A percentile compares a stretch with the other conserved stretches of the same genome.
Conservation (phyloP, 2,797 vertebrate genomes). For the Margarornis squamiger region DNA sequence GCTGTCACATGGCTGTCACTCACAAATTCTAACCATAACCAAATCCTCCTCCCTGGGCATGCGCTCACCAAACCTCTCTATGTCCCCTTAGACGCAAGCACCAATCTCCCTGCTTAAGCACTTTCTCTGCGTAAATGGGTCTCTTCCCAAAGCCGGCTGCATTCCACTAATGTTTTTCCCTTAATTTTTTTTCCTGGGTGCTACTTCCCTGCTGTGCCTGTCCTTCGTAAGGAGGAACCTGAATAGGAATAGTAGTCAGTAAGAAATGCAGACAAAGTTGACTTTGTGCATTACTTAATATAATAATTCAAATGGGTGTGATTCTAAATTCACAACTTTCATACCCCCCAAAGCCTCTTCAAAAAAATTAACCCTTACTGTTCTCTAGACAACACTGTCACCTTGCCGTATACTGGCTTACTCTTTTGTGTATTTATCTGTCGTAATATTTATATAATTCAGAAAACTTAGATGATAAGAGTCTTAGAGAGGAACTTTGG, state of each 20-base stretch:
- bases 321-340: background rate
- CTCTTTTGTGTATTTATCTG: background rate
- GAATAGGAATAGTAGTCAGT: background rate
- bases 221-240: background rate
- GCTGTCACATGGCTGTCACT: constrained; percentile 68
- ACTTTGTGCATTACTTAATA: background rate
- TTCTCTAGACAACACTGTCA: background rate
- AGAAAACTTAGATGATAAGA: background rate
- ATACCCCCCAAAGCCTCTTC: background rate
- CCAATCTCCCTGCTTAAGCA: background rate
- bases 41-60: constrained; percentile 24
- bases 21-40: constrained; percentile 61
- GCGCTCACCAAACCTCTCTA: constrained; percentile 29
- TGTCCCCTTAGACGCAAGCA: background rate
- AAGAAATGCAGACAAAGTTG: background rate
- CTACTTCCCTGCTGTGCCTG: background rate
- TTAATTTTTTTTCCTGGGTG: background rate
- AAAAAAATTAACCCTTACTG: constrained; percentile 16
- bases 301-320: background rate
- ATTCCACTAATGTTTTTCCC: background rate
- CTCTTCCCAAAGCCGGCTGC: background rate
- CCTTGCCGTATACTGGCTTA: background rate
- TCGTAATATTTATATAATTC: background rate
- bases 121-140: background rate
- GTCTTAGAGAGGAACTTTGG: background rate